A percentile compares a stretch with the other conserved stretches of the same genome.
Conservation (phyloP, 2,888 invertebrate species). For the Heteromyza rotundicornis region DNA sequence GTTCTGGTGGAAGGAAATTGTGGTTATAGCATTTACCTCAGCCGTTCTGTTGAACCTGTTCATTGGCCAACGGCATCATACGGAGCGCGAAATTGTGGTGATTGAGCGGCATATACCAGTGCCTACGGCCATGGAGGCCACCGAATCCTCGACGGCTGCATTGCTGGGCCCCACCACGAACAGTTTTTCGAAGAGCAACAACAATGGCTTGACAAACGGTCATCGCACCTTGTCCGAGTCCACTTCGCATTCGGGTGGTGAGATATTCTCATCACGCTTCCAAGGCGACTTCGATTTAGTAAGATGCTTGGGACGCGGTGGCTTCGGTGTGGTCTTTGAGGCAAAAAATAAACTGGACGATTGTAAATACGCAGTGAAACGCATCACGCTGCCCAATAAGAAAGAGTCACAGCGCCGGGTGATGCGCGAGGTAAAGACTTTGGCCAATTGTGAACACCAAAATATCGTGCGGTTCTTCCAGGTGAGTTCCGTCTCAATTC, state of each 20-base stretch:
- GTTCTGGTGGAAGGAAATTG: conserved; percentile 86
- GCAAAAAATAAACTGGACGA: conserved; percentile 94
- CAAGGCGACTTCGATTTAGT: conserved; percentile 84
- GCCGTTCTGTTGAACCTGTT: conserved; percentile 75
- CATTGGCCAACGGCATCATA: conserved; percentile 64
- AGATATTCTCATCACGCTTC: conserved; percentile 70
- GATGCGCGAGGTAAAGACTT: conserved; percentile 90
- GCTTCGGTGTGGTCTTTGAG: conserved; percentile 96
- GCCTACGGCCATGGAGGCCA: conserved; percentile 59
- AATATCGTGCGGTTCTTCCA: conserved; percentile 88
- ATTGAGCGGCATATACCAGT: conserved; percentile 62
- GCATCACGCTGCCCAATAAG: conserved; percentile 86
- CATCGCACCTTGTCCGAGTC: conserved; percentile 52
- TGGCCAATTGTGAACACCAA: conserved; percentile 93
- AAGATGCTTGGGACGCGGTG: conserved; percentile 84
- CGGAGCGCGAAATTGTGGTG: conserved; percentile 56
- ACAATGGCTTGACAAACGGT: conserved; percentile 12
- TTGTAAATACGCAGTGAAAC: conserved; percentile 92
- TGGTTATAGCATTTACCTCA: conserved; percentile 76
- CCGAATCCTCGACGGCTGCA: conserved; percentile 52
- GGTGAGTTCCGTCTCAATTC: conserved; percentile 43
- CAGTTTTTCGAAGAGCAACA: conserved; percentile 26
- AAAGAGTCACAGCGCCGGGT: conserved; percentile 84
- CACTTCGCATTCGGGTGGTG: conserved; percentile 43
- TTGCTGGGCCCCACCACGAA: conserved; percentile 43